Conservation (phyloP, 2,888 invertebrate genomes). For the Cephus nigrinus region DNA sequence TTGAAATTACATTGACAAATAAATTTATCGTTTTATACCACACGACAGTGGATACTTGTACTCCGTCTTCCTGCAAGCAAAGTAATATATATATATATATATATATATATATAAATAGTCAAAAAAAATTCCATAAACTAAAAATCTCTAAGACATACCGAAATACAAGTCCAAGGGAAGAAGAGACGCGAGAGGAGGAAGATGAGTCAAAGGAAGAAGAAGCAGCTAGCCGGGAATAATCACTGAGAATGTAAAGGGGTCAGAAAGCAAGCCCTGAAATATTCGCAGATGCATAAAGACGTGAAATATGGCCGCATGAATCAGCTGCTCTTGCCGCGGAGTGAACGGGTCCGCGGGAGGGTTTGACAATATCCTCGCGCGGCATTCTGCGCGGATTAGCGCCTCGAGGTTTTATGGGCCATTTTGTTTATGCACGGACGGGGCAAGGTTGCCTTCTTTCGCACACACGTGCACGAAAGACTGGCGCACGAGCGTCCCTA, state of each 20-base stretch:
- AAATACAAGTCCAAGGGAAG: no score
- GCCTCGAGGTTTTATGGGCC: constrained; percentile 38
- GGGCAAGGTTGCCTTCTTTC: constrained; percentile 27
- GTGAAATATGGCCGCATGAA: constrained; percentile 58
- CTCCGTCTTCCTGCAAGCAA: no score
- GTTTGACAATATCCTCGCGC: constrained; percentile 56
- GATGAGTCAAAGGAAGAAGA: no score
- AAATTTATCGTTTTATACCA: no score
- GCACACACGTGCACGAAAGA: background rate
- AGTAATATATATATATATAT: no score
- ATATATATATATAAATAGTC: no score
- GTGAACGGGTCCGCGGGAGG: constrained; percentile 46
- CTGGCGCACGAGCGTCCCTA: background rate
- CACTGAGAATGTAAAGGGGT: no score
- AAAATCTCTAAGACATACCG: no score
- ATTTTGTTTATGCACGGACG: constrained; percentile 46
- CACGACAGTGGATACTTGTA: no score
- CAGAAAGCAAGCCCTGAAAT: constrained; percentile 40
- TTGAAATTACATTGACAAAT: constrained; percentile 11
- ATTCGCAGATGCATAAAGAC: constrained; percentile 56
- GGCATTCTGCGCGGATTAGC: constrained; percentile 42
- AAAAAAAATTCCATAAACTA: no score
- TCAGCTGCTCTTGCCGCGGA: constrained; percentile 52
- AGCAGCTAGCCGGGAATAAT: no score
- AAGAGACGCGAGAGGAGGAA: no score